These are phyloP conservation scores for Ormyrus thymus DNA, from an alignment of 2,888 invertebrate species.

Conservation along the genomic window DNA sequence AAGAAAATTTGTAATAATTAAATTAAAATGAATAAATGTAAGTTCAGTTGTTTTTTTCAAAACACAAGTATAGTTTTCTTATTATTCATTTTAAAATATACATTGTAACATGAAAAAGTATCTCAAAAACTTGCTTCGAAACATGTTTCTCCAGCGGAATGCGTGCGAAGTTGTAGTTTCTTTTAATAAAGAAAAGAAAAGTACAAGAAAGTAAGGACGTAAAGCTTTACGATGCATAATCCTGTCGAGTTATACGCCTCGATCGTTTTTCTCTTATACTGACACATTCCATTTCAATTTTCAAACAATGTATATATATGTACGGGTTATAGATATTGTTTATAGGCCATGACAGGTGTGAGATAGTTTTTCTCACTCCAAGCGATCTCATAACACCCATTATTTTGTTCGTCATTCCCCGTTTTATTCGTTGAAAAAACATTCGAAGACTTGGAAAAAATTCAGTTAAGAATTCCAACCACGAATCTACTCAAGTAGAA, in stretches of 20 bases:
- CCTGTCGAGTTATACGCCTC: constrained; percentile 12
- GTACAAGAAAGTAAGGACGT: constrained; percentile 17
- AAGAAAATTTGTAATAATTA: constrained; percentile 8
- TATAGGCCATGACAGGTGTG: constrained; percentile 38
- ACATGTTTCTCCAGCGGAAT: constrained; percentile 40
- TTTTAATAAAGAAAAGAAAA: constrained; percentile 16
- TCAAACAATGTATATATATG: constrained; percentile 22
- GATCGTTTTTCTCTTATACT: constrained; percentile 26
- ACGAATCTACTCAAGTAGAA: constrained; percentile 7
- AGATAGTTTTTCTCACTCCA: constrained; percentile 19
- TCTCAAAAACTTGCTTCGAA: constrained; percentile 35
- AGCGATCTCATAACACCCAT: constrained; percentile 14
- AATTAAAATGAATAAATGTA: constrained; percentile 31
- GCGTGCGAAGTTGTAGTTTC: constrained; percentile 32
- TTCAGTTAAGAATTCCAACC: constrained; percentile 9
- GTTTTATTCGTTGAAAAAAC: constrained; percentile 42
- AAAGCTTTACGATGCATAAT: constrained; percentile 38
- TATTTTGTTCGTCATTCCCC: constrained; percentile 30
- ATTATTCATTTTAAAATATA: constrained; percentile 52
- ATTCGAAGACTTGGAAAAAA: constrained; percentile 40
- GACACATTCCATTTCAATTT: constrained; percentile 34
- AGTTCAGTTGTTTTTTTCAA: constrained; percentile 38
- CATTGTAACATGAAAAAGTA: constrained; percentile 51
- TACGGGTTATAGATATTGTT: constrained; percentile 8
- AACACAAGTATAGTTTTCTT: constrained; percentile 48